Conservation (phyloP, 2,113 vertebrate genomes). For the Addax nasomaculatus region DNA sequence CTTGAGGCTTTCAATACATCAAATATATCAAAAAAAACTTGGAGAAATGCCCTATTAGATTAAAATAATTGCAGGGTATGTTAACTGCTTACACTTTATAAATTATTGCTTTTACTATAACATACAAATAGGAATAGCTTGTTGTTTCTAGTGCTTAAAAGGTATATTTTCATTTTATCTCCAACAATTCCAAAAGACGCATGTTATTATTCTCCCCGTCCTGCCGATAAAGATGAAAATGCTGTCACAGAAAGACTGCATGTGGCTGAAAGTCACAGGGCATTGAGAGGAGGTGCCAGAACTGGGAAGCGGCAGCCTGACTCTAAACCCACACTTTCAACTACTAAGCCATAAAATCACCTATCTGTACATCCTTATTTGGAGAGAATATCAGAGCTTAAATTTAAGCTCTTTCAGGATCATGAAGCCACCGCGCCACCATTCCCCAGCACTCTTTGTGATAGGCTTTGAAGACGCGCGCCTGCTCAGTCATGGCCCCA, state of each 20-base stretch:
- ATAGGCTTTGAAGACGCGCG: not conserved
- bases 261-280: not conserved
- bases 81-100: not conserved
- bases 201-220: not conserved
- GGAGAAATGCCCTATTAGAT: not conserved
- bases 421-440: accelerated
- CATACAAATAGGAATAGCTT: not conserved
- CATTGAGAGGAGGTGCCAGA: not conserved
- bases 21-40: not conserved
- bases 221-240: not conserved
- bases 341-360: not conserved
- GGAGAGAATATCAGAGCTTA: not conserved
- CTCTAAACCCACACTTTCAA: not conserved
- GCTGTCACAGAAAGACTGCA: not conserved
- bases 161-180: not conserved
- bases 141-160: not conserved
- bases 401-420: not conserved
- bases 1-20: not conserved
- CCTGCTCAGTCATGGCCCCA: not conserved
- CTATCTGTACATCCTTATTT: not conserved
- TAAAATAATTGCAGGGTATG: not conserved
- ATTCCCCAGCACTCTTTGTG: not conserved
- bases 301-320: not conserved
- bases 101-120: not conserved
- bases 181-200: not conserved